Conservation (phyloP, 2,797 vertebrate species). For the Cottoperca gobio region DNA sequence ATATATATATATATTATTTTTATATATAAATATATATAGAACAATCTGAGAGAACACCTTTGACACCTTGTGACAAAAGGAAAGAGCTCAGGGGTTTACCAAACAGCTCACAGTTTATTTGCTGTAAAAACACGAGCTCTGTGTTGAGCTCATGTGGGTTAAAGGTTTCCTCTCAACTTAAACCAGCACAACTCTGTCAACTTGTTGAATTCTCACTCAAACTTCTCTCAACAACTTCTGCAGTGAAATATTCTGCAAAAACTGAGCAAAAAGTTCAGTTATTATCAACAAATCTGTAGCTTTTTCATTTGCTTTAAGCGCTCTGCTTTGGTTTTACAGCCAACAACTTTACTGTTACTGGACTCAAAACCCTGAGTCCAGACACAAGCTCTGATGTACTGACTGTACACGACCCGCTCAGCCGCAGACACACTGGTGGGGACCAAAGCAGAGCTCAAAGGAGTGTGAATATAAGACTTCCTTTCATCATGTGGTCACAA, state of each 20-base stretch:
- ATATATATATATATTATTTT: slow-evolving; percentile 31
- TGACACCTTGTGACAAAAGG: slow-evolving; percentile 15
- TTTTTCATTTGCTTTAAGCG: background rate
- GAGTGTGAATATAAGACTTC: background rate
- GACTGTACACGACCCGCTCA: background rate
- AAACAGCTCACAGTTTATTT: slow-evolving; percentile 20
- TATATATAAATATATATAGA: background rate
- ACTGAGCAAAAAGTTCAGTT: background rate
- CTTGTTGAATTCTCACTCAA: background rate
- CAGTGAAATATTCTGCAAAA: background rate
- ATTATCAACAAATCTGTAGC: background rate
- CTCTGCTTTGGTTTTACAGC: background rate
- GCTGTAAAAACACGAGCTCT: slow-evolving; percentile 10
- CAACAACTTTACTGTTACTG: background rate
- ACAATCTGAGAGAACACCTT: slow-evolving; percentile 23
- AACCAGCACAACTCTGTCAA: background rate
- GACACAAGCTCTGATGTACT: background rate
- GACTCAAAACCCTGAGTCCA: background rate
- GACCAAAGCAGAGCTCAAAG: background rate
- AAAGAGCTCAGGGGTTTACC: background rate
- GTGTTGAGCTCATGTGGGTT: background rate
- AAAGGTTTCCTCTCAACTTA: slow-evolving; percentile 2
- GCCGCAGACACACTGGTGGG: background rate
- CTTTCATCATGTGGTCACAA: background rate
- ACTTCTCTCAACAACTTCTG: background rate